phyloP scores from a whole-genome alignment of 1,140 invertebrate species.

The Chlorops oryzae region DNA sequence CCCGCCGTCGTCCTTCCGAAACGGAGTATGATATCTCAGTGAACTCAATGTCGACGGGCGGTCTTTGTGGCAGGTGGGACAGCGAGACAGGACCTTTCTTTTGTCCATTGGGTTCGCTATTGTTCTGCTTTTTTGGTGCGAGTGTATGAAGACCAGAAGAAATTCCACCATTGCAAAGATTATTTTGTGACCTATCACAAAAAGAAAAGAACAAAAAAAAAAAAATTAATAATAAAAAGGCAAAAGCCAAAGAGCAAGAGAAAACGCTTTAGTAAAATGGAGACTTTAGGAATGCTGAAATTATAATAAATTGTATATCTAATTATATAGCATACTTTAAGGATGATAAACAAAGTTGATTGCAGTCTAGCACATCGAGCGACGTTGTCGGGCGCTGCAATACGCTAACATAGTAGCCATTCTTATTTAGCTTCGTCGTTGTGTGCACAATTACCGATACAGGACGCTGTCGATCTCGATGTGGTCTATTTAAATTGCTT shows the following conservation, averaged over 20 bases:
- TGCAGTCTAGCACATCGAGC: background rate
- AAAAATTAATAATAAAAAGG: background rate
- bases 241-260: no score
- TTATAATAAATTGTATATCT: slow-evolving; percentile 9
- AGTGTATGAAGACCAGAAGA: slow-evolving; percentile 52
- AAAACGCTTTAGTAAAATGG: background rate
- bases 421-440: background rate
- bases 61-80: slow-evolving; percentile 71
- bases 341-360: slow-evolving; percentile 1
- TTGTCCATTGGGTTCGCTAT: slow-evolving; percentile 55
- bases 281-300: background rate
- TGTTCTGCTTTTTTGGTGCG: slow-evolving; percentile 61
- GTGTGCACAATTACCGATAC: background rate
- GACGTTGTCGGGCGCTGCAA: background rate
- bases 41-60: slow-evolving; percentile 83
- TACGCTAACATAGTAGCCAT: background rate
- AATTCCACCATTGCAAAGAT: slow-evolving; percentile 63
- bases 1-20: slow-evolving; percentile 70
- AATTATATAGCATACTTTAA: background rate
- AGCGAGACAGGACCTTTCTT: slow-evolving; percentile 58
- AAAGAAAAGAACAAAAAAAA: slow-evolving; percentile 33
- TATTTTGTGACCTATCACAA: slow-evolving; percentile 63
- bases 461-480: no score
- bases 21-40: slow-evolving; percentile 77
- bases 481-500: no score